Conservation (phyloP, 2,888 invertebrate species). For the Acanthopleura granulata region DNA sequence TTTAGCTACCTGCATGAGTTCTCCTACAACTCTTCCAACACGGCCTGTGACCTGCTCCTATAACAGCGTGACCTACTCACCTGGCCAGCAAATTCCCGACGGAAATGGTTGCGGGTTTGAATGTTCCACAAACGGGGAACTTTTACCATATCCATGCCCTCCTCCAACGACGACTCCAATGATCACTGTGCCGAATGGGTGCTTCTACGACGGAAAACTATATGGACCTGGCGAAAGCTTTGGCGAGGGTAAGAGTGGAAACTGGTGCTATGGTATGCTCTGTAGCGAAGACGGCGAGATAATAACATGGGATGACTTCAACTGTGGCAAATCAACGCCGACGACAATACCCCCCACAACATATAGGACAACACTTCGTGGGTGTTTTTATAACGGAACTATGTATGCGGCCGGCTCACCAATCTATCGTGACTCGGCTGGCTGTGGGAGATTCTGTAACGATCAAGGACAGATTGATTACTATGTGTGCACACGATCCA, state of each 20-base stretch:
- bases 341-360: not conserved
- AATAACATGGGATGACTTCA: slow-evolving; percentile 32
- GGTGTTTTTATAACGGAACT: too few relatives aligned
- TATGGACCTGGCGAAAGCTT: slow-evolving; percentile 32
- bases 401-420: not conserved
- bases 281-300: slow-evolving; percentile 30
- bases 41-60: not conserved
- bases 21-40: not conserved
- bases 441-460: slow-evolving; percentile 1
- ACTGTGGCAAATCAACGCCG: slow-evolving; percentile 22
- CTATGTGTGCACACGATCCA: not conserved
- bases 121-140: not conserved
- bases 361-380: not conserved
- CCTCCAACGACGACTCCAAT: not conserved
- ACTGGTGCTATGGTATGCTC: slow-evolving; percentile 34
- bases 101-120: not conserved
- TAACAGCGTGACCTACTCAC: not conserved
- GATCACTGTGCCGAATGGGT: not conserved
- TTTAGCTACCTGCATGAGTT: slow-evolving; percentile 24
- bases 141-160: not conserved
- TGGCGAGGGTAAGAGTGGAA: slow-evolving; percentile 25
- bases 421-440: not conserved
- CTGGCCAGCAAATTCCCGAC: not conserved
- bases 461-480: not conserved
- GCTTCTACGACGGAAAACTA: slow-evolving; percentile 30